Percentiles rank a stretch among this genome's conserved stretches.
phyloP scores from a whole-genome alignment of 2,113 vertebrate species.

The Odocoileus hemionus region DNA sequence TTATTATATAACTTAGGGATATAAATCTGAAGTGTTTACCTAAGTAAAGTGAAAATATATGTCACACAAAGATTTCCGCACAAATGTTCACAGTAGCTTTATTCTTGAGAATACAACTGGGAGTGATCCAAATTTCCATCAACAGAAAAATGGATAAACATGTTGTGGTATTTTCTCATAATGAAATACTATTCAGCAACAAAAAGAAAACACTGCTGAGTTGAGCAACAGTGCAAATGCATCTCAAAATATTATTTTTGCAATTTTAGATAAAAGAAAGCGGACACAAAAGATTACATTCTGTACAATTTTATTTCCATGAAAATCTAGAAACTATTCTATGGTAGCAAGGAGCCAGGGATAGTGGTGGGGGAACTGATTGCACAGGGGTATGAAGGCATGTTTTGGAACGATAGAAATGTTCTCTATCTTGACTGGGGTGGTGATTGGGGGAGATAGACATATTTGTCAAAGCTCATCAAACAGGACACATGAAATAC shows the following conservation, averaged over 20 bases:
- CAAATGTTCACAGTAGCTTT: background rate
- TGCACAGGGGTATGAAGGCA: background rate
- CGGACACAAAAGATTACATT: background rate
- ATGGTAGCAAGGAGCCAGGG: background rate
- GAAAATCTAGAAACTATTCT: background rate
- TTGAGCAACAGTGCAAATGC: rapidly evolving
- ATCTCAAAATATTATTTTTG: background rate
- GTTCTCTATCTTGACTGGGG: background rate
- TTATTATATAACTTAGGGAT: background rate
- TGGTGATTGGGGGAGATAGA: background rate
- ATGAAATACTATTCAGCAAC: background rate
- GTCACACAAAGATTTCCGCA: background rate
- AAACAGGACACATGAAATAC: background rate
- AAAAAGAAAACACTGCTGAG: background rate
- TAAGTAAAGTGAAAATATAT: background rate
- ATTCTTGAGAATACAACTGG: background rate
- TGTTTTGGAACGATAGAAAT: background rate
- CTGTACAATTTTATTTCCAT: background rate
- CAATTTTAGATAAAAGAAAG: background rate
- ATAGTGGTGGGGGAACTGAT: rapidly evolving
- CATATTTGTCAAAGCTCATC: background rate
- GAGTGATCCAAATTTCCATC: background rate
- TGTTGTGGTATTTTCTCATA: background rate
- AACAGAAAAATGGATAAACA: background rate
- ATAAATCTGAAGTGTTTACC: background rate